phyloP scores from a whole-genome alignment of 1,140 invertebrate genomes.

The Drosophila mauritiana region DNA sequence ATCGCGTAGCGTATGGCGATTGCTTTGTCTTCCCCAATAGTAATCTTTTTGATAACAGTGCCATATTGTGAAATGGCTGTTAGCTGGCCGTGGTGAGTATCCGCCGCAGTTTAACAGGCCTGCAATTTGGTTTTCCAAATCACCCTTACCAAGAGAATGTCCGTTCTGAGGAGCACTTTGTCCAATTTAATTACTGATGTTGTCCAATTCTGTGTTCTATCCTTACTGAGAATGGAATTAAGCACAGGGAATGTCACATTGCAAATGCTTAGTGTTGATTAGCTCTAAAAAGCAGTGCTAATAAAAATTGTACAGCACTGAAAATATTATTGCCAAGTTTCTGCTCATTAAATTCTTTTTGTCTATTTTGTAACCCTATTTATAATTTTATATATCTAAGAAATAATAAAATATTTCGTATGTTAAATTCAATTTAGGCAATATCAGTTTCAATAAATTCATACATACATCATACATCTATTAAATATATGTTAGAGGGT shows the following conservation, averaged over 20 bases:
- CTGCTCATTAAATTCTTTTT: not conserved
- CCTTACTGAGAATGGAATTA: conserved; percentile 6
- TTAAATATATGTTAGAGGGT: not conserved
- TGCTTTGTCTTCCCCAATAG: conserved; percentile 32
- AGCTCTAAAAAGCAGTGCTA: not conserved
- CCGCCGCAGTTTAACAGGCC: conserved; percentile 54
- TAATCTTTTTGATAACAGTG: conserved; percentile 27
- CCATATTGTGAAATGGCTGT: conserved; percentile 51
- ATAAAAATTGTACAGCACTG: conserved; percentile 6
- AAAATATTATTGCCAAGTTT: not conserved
- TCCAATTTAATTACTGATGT: conserved; percentile 9
- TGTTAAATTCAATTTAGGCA: too few species aligned
- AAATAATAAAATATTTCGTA: too few species aligned
- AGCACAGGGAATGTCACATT: not conserved
- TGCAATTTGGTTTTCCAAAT: conserved; percentile 44
- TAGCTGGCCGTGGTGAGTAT: conserved; percentile 60
- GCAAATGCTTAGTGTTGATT: not conserved
- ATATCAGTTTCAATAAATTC: too few species aligned
- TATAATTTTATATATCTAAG: too few species aligned
- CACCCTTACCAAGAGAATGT: conserved; percentile 16
- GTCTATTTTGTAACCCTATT: too few species aligned
- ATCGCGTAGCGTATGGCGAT: conserved; percentile 23
- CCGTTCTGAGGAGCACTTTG: conserved; percentile 13
- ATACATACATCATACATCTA: too few species aligned
- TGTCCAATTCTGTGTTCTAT: not conserved